Base-by-base conservation (phyloP, 1,140 invertebrate species). In the Oedothorax gibbosus region DNA sequence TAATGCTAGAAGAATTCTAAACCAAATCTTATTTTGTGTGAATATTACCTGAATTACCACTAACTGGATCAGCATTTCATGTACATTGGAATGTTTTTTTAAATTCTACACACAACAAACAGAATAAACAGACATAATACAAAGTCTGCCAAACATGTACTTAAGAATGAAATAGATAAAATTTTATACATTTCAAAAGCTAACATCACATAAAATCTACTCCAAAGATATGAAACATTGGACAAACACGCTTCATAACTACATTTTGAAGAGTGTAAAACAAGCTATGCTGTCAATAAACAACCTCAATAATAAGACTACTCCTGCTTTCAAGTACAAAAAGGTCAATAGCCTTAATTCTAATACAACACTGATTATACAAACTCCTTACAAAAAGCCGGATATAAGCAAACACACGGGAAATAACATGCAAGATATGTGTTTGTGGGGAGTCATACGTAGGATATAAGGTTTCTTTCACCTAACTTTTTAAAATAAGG, bases 351-450 rank as follows among this genome's bases (percentile, higher is more conserved):
- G 64, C 50, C 49, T 68, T 10, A 56, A 15, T 35, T 68, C 64
- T 68, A 62, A 79, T 35, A 35, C 35, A 50, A 65, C 60, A 77
- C 56, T 50, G 62, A 79, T 11, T 71, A 12, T 71, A 81, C 65
- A 81, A 81, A 69, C 35, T 71, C 51, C 20, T 71, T 81, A 71
- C 65, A 81, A 71, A 81, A 81, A 81, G 66, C 65, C 20, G 50
- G 18, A 79, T 64, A n/a, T 68, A 35, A 81, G 71, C 78, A 71
- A 60, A 76, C 66, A 72, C 51, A 65, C 56, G 35, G 51, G 68
- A 69, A 75, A 35, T 35, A 66, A 84, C 71, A 84, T 84, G 53
- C 18, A 84, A 84, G 81, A 84, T 84, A 84, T 84, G 81, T 84
- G 72, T 84, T 57, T 51, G 51, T 66, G 76, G 21, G 68, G 76